phyloP scores from a whole-genome alignment of 1,140 invertebrate genomes.

The Araneus ventricosus region DNA sequence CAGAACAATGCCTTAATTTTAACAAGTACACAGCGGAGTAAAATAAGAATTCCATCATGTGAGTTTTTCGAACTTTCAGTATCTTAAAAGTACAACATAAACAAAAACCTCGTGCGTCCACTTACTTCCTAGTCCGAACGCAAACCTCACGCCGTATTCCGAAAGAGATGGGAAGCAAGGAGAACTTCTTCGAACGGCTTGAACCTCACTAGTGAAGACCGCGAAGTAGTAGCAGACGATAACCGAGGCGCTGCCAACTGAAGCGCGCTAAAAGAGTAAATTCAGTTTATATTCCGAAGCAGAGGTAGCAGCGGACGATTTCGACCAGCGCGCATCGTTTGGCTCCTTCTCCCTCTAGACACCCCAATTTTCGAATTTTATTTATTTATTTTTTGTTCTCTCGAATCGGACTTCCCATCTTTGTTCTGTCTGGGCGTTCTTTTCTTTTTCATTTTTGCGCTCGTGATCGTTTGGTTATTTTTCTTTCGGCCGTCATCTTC shows the following conservation, averaged over 20 bases:
- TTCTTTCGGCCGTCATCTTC: not conserved
- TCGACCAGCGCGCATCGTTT: conserved; percentile 59
- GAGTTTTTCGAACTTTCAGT: no score
- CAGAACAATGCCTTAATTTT: no score
- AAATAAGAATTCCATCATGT: no score
- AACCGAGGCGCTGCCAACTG: not conserved
- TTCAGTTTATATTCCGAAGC: conserved; percentile 23
- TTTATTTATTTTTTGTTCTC: not conserved
- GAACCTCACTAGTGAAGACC: not conserved
- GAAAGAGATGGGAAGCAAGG: not conserved
- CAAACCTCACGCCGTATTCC: not conserved
- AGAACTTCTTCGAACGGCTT: not conserved
- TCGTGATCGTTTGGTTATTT: not conserved
- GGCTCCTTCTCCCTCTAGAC: not conserved
- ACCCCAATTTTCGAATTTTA: not conserved
- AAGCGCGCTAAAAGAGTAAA: not conserved
- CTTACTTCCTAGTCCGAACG: not conserved
- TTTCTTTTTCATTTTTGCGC: not conserved
- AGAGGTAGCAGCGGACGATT: conserved; percentile 35
- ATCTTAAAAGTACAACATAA: not conserved
- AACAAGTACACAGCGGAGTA: no score
- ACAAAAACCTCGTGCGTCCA: not conserved
- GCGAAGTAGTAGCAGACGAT: not conserved
- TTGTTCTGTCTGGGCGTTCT: conserved; percentile 7
- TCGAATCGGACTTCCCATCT: not conserved